Evolutionary conservation across 2,888 invertebrate species (phyloP), one percentile per base, ranked within the genome.

Genomic region (Galerucella calmariensis): DNA sequence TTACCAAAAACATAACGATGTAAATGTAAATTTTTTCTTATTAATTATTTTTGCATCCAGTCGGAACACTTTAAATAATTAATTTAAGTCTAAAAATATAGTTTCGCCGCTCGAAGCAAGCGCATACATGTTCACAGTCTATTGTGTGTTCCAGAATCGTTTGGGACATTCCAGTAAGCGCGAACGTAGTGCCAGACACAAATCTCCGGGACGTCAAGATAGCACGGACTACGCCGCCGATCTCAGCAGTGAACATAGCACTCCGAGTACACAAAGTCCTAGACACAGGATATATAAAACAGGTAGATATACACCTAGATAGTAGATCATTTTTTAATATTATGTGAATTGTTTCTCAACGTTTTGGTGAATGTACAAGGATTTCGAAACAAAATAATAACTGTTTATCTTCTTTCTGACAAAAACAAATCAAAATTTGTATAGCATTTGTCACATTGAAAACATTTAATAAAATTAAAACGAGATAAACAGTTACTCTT

Each of bases 211-310:
- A 77, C 89, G 90, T 0, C 89, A 85, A 14, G 91, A 91, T 82
- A 91, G 91, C 85, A 92, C 92, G 11, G 93, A 93, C 83, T 93
- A 93, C 87, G 93, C 93, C 0, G 95, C 94, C 53, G 95, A 95
- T 87, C 93, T 94, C 83, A 95, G 95, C 82, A 82, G 83, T 79
- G 95, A 94, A 0, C 92, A 92, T 79, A 91, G 91, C 82, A 91
- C 91, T 84, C 92, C 91, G 81, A 90, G 93, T 87, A 94, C 94
- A 0, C 94, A 95, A 73, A 95, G 94, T 78, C 94, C 95, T 51
- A 90, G 94, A 44, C 94, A 94, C 75, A 88, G 92, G 73, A 88
- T 90, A 68, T 90, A 90, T 82, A 88, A 88, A 73, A 89, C 90
- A 79, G 91, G 91, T 85, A 82, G 81, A 79, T 27, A 11, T 6